Conservation (phyloP, 2,888 invertebrate species). For the Gibbula magus region DNA sequence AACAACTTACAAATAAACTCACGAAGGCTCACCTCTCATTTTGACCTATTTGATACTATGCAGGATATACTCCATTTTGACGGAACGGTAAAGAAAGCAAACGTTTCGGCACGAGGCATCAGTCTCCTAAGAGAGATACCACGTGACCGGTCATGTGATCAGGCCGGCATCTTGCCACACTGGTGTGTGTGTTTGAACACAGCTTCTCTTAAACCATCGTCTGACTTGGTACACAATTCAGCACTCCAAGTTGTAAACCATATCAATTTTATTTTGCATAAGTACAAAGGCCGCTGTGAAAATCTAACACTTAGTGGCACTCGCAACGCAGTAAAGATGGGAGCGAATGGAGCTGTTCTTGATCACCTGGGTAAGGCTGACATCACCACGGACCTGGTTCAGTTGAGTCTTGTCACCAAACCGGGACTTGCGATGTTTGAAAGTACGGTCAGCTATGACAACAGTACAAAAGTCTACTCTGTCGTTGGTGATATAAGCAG, state of each 20-base stretch:
- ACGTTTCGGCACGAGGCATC: constrained; percentile 29
- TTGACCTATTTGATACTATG: constrained; percentile 87
- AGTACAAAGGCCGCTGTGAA: background rate
- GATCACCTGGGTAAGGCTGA: background rate
- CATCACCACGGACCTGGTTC: background rate
- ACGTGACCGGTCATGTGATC: constrained; percentile 83
- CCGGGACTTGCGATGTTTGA: constrained; percentile 26
- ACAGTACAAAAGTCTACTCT: background rate
- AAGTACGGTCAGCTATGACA: constrained; percentile 22
- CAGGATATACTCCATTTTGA: constrained; percentile 78
- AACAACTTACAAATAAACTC: constrained; percentile 82
- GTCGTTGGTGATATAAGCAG: background rate
- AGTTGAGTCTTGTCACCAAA: background rate
- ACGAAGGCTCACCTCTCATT: constrained; percentile 84
- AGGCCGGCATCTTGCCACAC: constrained; percentile 86
- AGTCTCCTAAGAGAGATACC: constrained; percentile 87
- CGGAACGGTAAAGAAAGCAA: background rate
- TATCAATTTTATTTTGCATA: background rate
- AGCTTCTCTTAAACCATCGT: background rate
- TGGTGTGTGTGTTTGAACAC: constrained; percentile 27
- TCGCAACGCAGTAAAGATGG: background rate
- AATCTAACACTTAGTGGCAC: background rate
- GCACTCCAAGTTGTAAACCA: constrained; percentile 7
- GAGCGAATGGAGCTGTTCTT: background rate
- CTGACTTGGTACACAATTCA: background rate